phyloP scores from a whole-genome alignment of 2,888 invertebrate genomes.

The Pimpla rufipes region DNA sequence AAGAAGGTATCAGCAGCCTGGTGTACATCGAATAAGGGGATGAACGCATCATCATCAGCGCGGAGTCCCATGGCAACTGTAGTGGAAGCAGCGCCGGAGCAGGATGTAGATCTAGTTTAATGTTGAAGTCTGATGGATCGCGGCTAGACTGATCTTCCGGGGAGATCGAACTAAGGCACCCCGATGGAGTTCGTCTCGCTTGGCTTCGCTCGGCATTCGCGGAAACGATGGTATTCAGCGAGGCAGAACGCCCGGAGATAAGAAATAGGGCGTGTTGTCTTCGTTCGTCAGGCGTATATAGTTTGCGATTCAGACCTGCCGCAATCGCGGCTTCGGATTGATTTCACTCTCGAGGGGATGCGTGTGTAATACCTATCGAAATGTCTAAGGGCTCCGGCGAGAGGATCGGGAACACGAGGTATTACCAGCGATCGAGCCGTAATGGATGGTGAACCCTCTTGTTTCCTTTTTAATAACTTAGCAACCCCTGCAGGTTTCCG shows the following conservation, averaged over 20 bases:
- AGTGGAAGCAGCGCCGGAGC: background rate
- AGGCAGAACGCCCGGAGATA: slow-evolving; percentile 63
- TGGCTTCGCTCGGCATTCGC: slow-evolving; percentile 57
- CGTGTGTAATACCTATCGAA: slow-evolving; percentile 54
- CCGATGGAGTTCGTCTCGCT: slow-evolving; percentile 55
- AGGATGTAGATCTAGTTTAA: slow-evolving; percentile 48
- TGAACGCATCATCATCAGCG: slow-evolving; percentile 79
- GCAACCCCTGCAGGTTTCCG: background rate
- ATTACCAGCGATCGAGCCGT: slow-evolving; percentile 53
- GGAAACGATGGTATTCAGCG: slow-evolving; percentile 67
- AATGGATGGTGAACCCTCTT: slow-evolving; percentile 51
- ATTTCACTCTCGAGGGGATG: slow-evolving; percentile 54
- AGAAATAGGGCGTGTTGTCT: slow-evolving; percentile 56
- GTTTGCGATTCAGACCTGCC: slow-evolving; percentile 27
- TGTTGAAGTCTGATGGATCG: slow-evolving; percentile 33
- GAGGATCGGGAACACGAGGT: slow-evolving; percentile 34
- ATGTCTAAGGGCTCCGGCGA: slow-evolving; percentile 50
- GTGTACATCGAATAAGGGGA: slow-evolving; percentile 69
- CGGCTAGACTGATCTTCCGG: slow-evolving; percentile 50
- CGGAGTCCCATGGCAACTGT: slow-evolving; percentile 21
- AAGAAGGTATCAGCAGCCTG: slow-evolving; percentile 58
- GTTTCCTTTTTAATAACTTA: slow-evolving; percentile 23
- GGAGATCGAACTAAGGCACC: slow-evolving; percentile 39
- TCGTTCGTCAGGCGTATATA: slow-evolving; percentile 14
- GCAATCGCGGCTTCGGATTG: slow-evolving; percentile 55